These are phyloP conservation scores for Drosophila kuntzei DNA, from an alignment of 2,888 invertebrate species.

Conservation along the genomic window DNA sequence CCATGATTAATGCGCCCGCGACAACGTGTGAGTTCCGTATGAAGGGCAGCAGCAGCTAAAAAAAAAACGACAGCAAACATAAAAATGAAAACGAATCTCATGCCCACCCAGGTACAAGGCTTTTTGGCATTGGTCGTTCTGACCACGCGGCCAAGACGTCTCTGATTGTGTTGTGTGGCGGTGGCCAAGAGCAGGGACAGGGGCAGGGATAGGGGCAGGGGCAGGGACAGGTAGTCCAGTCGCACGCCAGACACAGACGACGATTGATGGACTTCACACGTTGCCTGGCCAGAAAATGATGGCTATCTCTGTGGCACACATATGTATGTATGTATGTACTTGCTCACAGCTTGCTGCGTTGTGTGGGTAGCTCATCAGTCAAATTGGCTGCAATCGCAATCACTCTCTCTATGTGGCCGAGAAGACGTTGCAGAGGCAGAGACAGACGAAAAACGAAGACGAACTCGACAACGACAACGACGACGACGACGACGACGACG, in stretches of 20 bases:
- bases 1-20: slow-evolving; percentile 77
- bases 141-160: slow-evolving; percentile 18
- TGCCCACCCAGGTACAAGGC: slow-evolving; percentile 71
- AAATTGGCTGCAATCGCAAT: slow-evolving; percentile 71
- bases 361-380: slow-evolving; percentile 81
- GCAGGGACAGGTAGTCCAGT: slow-evolving; percentile 54
- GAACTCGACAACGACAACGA: neutral
- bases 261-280: slow-evolving; percentile 83
- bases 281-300: slow-evolving; percentile 62
- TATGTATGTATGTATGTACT: no score
- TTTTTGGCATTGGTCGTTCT: slow-evolving; percentile 46
- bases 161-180: neutral
- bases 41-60: slow-evolving; percentile 43
- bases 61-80: slow-evolving; percentile 56
- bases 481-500: neutral
- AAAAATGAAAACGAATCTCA: slow-evolving; percentile 76
- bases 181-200: no score
- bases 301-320: slow-evolving; percentile 66
- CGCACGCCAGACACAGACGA: slow-evolving; percentile 70
- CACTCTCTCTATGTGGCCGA: slow-evolving; percentile 43
- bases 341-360: slow-evolving; percentile 53
- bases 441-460: neutral
- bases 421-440: neutral
- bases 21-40: slow-evolving; percentile 80
- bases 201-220: slow-evolving; percentile 4